phyloP scores from a whole-genome alignment of 2,113 vertebrate genomes.

The Pterocles gutturalis region DNA sequence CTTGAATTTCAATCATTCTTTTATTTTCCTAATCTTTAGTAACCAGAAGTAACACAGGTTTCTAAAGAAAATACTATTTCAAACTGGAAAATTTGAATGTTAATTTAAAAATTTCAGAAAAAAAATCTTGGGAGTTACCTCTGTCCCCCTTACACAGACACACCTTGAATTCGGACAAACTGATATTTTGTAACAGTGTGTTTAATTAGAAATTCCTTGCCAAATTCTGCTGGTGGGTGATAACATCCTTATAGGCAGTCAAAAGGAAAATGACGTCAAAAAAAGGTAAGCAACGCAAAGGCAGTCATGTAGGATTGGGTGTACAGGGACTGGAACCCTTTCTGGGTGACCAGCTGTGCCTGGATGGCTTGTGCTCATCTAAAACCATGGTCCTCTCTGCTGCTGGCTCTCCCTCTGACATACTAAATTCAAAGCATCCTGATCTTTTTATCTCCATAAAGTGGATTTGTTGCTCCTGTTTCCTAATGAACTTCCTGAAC shows the following conservation, averaged over 20 bases:
- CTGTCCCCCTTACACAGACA: neutral
- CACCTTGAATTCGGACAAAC: neutral
- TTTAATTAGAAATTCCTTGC: neutral
- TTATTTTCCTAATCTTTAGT: neutral
- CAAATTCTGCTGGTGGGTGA: neutral
- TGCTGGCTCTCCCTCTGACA: neutral
- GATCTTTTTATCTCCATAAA: constrained; percentile 11
- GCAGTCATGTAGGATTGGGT: rapidly evolving
- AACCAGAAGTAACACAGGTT: neutral
- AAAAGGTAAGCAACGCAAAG: neutral
- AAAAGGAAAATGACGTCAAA: neutral
- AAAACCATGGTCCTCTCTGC: neutral
- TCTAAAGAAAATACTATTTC: neutral
- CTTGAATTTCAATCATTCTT: neutral
- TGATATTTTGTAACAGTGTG: neutral
- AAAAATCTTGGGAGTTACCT: neutral
- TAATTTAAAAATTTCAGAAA: neutral
- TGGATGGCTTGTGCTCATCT: neutral
- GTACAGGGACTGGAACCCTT: neutral
- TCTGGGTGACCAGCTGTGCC: neutral
- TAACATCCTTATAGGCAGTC: neutral
- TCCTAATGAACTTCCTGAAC: constrained; percentile 50
- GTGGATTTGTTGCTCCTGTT: neutral
- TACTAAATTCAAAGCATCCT: neutral
- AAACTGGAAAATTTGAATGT: neutral